A percentile compares a stretch with the other conserved stretches of the same genome.
Evolutionary conservation across 2,797 vertebrate genomes (phyloP).

Genomic region (Myoxocephalus aenaeus): DNA sequence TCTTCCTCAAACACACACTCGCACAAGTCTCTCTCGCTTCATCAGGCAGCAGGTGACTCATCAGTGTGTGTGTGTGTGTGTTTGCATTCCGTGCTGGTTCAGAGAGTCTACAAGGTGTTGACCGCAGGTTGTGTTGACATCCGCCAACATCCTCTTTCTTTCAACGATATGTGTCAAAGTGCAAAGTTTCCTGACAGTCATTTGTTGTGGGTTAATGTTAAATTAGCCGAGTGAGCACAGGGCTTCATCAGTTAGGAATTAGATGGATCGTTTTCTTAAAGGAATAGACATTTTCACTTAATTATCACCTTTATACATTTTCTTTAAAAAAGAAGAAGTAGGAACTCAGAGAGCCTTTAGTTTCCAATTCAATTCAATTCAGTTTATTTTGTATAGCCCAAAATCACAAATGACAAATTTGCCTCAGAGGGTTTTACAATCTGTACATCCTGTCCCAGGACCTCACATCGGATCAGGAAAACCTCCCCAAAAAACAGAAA

Average conservation of each 20-base stretch:
- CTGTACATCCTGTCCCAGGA: no score
- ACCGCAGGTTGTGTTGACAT: background rate
- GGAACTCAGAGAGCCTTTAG: background rate
- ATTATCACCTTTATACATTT: background rate
- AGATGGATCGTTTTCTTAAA: background rate
- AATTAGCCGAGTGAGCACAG: background rate
- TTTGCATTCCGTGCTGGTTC: background rate
- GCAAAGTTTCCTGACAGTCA: constrained; percentile 8
- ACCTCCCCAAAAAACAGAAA: no score
- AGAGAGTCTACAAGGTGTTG: background rate
- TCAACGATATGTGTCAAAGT: constrained; percentile 28
- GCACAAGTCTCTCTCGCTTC: no score
- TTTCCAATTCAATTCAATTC: background rate
- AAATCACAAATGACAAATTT: no score
- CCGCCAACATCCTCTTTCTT: constrained; percentile 28
- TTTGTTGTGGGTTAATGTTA: background rate
- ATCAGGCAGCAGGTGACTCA: constrained; percentile 26
- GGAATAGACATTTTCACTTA: background rate
- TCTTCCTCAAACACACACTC: background rate
- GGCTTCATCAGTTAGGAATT: background rate
- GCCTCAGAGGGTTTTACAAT: no score
- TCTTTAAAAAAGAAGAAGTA: background rate
- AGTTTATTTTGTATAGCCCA: no score
- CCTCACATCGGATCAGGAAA: no score
- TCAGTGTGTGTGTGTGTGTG: constrained; percentile 7